phyloP scores from a whole-genome alignment of 2,888 invertebrate genomes.

The Dichetophora obliterata region DNA sequence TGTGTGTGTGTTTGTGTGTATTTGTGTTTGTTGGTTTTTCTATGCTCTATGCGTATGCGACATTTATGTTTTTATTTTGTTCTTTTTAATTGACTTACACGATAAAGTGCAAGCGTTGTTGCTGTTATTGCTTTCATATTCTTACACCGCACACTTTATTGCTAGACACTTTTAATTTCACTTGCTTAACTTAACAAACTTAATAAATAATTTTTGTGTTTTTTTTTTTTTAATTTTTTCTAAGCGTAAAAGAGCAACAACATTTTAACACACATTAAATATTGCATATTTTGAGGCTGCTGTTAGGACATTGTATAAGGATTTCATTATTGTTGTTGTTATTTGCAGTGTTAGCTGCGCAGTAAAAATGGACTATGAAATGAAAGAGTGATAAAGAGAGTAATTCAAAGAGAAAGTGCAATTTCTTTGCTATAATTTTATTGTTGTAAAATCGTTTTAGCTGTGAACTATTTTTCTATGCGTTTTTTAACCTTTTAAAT shows the following conservation, averaged over 20 bases:
- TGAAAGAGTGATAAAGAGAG: no score
- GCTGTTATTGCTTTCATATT: constrained; percentile 2
- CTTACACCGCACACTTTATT: constrained; percentile 9
- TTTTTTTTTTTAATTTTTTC: not conserved
- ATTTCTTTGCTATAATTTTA: no score
- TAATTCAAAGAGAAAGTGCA: no score
- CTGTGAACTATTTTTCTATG: constrained; percentile 18
- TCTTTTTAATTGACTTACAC: not conserved
- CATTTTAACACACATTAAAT: not conserved
- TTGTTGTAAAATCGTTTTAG: not conserved
- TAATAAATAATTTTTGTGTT: no score
- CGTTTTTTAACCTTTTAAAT: constrained; percentile 43
- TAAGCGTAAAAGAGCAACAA: not conserved
- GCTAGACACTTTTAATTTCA: constrained; percentile 15
- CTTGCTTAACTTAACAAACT: not conserved
- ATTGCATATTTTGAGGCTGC: constrained; percentile 1
- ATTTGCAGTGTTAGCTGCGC: no score
- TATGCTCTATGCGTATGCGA: constrained; percentile 14
- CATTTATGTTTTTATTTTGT: not conserved
- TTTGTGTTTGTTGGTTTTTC: constrained; percentile 20
- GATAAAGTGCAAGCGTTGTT: not conserved
- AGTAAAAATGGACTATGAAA: no score
- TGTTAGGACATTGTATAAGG: no score
- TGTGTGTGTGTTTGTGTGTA: constrained; percentile 1
- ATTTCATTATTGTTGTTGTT: no score